Percentiles rank a stretch among this genome's conserved stretches.
Conservation (phyloP, 1,140 invertebrate species). For the Trinorchestia longiramus region DNA sequence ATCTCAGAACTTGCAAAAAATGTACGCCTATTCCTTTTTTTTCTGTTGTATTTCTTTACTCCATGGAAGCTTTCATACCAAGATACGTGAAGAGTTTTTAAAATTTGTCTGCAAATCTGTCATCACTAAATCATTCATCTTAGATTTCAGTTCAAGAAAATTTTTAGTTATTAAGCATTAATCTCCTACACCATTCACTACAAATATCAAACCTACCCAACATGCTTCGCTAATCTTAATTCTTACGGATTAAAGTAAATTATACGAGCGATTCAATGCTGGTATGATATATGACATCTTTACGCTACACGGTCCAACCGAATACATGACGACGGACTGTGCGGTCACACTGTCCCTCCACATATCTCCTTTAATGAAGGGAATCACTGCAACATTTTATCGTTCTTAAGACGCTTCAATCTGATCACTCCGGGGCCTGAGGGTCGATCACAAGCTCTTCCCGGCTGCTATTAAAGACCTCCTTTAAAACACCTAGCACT, state of each 20-base stretch:
- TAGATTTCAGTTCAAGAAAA: too few species aligned
- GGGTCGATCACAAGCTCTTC: neutral
- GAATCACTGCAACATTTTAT: constrained; percentile 30
- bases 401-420: constrained; percentile 35
- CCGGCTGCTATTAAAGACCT: neutral
- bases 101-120: neutral
- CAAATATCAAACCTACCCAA: neutral
- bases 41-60: too few species aligned
- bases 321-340: neutral
- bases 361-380: constrained; percentile 34
- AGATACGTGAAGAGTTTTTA: neutral
- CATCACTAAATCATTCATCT: too few species aligned
- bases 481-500: constrained; percentile 14
- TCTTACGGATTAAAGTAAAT: neutral
- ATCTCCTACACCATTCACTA: neutral
- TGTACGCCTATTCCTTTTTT: too few species aligned
- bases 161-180: too few species aligned
- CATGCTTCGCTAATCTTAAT: neutral
- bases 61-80: too few species aligned
- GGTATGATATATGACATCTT: neutral
- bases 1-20: too few species aligned
- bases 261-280: neutral
- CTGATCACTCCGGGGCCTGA: neutral
- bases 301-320: neutral
- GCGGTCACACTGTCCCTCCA: neutral